phyloP scores from a whole-genome alignment of 2,888 invertebrate species.

The Nemurella pictetii region DNA sequence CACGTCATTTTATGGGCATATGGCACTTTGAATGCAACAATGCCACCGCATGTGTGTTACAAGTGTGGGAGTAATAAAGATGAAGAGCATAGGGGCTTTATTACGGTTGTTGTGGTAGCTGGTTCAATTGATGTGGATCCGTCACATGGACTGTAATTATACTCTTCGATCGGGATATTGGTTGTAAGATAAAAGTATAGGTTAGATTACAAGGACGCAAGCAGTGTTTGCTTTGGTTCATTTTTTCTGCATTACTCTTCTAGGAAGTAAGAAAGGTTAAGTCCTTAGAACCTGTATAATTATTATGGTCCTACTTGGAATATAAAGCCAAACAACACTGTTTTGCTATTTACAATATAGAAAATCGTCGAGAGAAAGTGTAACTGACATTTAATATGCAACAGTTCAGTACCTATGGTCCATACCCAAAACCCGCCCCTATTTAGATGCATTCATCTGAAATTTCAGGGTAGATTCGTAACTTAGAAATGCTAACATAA shows the following conservation, averaged over 20 bases:
- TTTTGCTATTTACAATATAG: not conserved
- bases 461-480: not conserved
- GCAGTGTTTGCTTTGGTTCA: not conserved
- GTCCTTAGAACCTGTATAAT: not conserved
- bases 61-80: too few relatives aligned
- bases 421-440: not conserved
- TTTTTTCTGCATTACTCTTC: not conserved
- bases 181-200: not conserved
- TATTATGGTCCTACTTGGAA: not conserved
- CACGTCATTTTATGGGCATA: too few relatives aligned
- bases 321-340: not conserved
- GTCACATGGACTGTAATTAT: not conserved
- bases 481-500: not conserved
- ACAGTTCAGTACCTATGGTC: not conserved
- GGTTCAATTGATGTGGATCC: not conserved
- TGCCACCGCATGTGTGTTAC: not conserved
- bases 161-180: not conserved
- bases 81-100: not conserved
- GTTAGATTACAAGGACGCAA: not conserved
- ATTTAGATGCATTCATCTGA: not conserved
- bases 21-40: not conserved
- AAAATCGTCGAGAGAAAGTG: not conserved
- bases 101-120: not conserved
- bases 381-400: not conserved
- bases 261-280: not conserved